phyloP scores from a whole-genome alignment of 2,113 vertebrate species.

The Buteo buteo region DNA sequence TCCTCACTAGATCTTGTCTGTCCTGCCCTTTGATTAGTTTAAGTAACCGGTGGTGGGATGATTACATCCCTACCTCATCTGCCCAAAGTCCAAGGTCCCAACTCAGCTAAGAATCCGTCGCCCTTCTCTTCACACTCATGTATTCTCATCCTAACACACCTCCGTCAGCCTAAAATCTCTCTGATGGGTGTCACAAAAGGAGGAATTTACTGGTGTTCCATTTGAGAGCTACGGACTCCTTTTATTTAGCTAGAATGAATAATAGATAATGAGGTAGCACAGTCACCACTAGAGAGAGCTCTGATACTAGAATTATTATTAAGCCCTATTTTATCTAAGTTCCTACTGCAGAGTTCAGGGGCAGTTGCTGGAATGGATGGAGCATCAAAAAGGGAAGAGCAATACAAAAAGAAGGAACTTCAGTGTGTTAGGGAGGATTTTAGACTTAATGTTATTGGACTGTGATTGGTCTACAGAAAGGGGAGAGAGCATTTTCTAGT shows the following conservation, averaged over 20 bases:
- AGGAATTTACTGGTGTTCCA: background rate
- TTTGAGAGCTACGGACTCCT: background rate
- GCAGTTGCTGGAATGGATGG: background rate
- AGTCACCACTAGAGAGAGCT: slow-evolving; percentile 59
- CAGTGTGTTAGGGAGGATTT: background rate
- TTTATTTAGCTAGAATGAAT: background rate
- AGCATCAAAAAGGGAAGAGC: background rate
- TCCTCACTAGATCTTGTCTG: background rate
- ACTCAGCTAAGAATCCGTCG: background rate
- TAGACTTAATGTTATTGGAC: background rate
- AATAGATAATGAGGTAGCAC: background rate
- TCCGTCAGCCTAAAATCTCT: background rate
- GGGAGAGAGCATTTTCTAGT: background rate
- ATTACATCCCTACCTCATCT: background rate
- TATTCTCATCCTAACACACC: background rate
- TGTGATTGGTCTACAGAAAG: background rate
- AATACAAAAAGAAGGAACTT: background rate
- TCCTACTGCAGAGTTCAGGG: background rate
- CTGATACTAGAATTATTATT: slow-evolving; percentile 34
- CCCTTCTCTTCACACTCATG: background rate
- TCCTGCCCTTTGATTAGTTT: background rate
- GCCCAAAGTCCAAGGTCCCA: background rate
- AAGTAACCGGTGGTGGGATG: background rate
- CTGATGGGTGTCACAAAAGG: background rate
- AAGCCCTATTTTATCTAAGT: background rate